Percentiles rank a stretch among this genome's conserved stretches.
Evolutionary conservation across 1,140 invertebrate genomes (phyloP).

Genomic region (Drosophila erecta): DNA sequence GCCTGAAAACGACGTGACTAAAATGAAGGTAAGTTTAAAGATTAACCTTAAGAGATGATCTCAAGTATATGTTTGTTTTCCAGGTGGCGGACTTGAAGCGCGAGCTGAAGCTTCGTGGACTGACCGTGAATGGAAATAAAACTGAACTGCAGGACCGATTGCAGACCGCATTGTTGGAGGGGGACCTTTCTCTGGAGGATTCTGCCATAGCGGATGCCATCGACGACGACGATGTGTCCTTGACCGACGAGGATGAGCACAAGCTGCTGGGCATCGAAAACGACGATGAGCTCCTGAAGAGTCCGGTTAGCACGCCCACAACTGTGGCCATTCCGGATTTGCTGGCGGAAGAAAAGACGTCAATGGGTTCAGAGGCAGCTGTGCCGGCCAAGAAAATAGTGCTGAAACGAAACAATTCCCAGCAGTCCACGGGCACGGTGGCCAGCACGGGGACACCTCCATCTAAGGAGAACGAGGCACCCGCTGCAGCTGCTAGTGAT

Average conservation of each 20-base stretch:
- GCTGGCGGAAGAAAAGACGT: conserved; percentile 17
- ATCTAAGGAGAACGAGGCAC: conserved; percentile 63
- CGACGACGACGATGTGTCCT: conserved; percentile 71
- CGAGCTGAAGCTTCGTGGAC: conserved; percentile 91
- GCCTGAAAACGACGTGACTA: conserved; percentile 80
- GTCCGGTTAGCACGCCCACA: conserved; percentile 68
- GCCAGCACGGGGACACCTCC: conserved; percentile 22
- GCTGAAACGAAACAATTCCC: conserved; percentile 87
- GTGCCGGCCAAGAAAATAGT: conserved; percentile 86
- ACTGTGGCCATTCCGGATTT: conserved; percentile 41
- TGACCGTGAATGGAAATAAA: conserved; percentile 91
- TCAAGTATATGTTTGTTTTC: conserved; percentile 27
- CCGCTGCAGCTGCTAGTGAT: conserved; percentile 4
- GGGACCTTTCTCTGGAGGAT: conserved; percentile 85
- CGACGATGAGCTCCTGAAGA: conserved; percentile 73
- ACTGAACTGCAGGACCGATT: conserved; percentile 91
- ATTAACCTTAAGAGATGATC: background rate
- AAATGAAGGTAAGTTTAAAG: conserved; percentile 75
- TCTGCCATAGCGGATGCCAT: conserved; percentile 85
- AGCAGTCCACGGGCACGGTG: conserved; percentile 23
- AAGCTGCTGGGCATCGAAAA: conserved; percentile 66
- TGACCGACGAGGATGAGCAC: conserved; percentile 76
- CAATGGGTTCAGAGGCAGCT: conserved; percentile 5
- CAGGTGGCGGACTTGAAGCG: conserved; percentile 90
- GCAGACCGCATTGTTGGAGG: conserved; percentile 87